Evolutionary conservation across 2,888 invertebrate species (phyloP).

Genomic region (Agrochola lota): DNA sequence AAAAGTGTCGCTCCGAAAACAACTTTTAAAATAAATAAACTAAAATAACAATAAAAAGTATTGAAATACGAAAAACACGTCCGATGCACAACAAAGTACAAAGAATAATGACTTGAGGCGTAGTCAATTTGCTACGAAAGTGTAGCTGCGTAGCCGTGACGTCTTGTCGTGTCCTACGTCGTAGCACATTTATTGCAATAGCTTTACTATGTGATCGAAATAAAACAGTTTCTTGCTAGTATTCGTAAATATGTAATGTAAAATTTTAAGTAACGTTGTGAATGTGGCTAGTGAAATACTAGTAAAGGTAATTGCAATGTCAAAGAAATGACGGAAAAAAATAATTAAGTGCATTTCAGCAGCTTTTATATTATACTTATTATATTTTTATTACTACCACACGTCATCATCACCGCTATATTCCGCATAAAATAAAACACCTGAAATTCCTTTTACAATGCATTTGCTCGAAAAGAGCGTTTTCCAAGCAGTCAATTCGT

Average conservation of each 20-base stretch:
- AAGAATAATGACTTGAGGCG: background rate
- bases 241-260: too few relatives aligned
- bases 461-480: too few relatives aligned
- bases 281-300: too few relatives aligned
- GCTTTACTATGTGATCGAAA: background rate
- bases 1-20: background rate
- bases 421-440: too few relatives aligned
- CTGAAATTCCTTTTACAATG: too few relatives aligned
- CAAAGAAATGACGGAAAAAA: background rate
- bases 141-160: constrained; percentile 15
- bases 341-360: background rate
- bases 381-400: too few relatives aligned
- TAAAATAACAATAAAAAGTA: background rate
- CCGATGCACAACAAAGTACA: background rate
- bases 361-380: too few relatives aligned
- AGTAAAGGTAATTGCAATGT: background rate
- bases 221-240: background rate
- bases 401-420: too few relatives aligned
- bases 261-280: too few relatives aligned
- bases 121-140: constrained; percentile 34
- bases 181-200: constrained; percentile 29
- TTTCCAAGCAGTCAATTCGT: too few relatives aligned
- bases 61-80: background rate
- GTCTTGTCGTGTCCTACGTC: constrained; percentile 28
- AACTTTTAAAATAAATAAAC: background rate